Conservation (phyloP, 2,797 vertebrate species). For the Pelobates cultripes region DNA sequence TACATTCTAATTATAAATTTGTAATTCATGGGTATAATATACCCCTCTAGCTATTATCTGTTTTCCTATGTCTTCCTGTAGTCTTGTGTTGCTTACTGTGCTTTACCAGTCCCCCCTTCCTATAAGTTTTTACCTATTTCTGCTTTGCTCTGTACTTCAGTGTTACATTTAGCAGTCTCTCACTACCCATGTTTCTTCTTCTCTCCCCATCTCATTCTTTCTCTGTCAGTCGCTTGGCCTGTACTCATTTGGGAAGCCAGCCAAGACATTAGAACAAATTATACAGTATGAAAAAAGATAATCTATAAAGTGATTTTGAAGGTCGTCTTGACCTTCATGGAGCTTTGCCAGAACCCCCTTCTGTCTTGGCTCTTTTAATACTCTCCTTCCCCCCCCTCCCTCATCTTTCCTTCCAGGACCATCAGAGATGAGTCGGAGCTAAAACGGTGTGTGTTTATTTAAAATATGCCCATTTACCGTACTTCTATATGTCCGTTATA, state of each 20-base stretch:
- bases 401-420: conserved; percentile 32
- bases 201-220: conserved; percentile 15
- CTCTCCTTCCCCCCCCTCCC: too few species aligned
- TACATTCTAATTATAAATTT: too few species aligned
- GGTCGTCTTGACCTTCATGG: conserved; percentile 45
- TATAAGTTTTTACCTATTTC: background rate
- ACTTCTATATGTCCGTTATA: background rate
- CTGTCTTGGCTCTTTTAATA: conserved; percentile 25
- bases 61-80: background rate
- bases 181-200: background rate
- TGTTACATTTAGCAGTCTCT: background rate
- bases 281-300: conserved; percentile 57
- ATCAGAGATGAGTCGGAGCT: conserved; percentile 25
- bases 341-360: conserved; percentile 43
- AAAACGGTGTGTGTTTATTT: conserved; percentile 8
- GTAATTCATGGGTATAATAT: too few species aligned
- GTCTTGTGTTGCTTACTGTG: background rate
- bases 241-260: conserved; percentile 45
- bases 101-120: background rate
- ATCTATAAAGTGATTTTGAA: conserved; percentile 58
- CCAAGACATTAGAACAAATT: conserved; percentile 57
- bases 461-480: conserved; percentile 16
- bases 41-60: too few species aligned
- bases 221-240: conserved; percentile 28
- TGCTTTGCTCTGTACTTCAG: background rate